These are phyloP conservation scores for Sericinus montela DNA, from an alignment of 2,888 invertebrate species.

Conservation along the genomic window DNA sequence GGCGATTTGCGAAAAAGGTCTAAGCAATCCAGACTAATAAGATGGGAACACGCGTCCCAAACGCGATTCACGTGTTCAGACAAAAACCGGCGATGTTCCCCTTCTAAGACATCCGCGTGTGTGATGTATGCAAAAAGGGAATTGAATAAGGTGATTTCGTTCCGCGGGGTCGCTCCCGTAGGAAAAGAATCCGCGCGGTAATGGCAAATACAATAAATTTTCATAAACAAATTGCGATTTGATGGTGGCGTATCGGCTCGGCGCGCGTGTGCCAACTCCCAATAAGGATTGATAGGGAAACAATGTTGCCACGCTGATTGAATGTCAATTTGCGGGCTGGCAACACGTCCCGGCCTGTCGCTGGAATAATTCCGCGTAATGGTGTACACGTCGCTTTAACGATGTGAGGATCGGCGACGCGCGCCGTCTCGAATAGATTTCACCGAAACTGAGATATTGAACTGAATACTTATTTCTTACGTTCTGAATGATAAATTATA, in stretches of 20 bases:
- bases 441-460: constrained; percentile 10
- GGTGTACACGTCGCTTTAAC: constrained; percentile 64
- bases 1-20: constrained; percentile 66
- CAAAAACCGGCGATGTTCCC: constrained; percentile 65
- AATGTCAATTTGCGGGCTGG: constrained; percentile 68
- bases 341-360: constrained; percentile 34
- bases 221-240: constrained; percentile 80
- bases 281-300: constrained; percentile 78
- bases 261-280: constrained; percentile 64
- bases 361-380: constrained; percentile 59
- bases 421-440: constrained; percentile 28
- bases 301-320: constrained; percentile 76
- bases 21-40: constrained; percentile 73
- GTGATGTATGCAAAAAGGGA: constrained; percentile 79
- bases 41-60: constrained; percentile 70
- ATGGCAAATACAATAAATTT: constrained; percentile 80
- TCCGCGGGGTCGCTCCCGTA: constrained; percentile 71
- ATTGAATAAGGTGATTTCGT: constrained; percentile 79
- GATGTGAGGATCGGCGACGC: constrained; percentile 51
- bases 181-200: constrained; percentile 74
- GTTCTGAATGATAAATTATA: constrained; percentile 12
- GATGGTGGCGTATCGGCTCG: constrained; percentile 65
- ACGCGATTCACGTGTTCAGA: constrained; percentile 77
- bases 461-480: constrained; percentile 18
- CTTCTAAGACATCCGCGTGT: constrained; percentile 60